A percentile compares a stretch with the other conserved stretches of the same genome.
phyloP scores from a whole-genome alignment of 1,140 invertebrate species.

The Pseudoatta argentina region DNA sequence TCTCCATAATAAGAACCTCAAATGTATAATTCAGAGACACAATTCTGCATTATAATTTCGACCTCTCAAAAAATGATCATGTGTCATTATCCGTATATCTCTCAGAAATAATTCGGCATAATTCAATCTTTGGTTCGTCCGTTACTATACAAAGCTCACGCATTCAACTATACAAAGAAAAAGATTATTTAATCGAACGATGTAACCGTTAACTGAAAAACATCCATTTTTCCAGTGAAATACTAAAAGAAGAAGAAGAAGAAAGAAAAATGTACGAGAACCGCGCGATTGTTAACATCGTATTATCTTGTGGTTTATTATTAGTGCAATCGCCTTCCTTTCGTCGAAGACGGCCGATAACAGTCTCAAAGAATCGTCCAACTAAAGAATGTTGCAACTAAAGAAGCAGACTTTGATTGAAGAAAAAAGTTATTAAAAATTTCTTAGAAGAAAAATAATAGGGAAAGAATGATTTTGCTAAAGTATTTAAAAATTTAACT shows the following conservation, averaged over 20 bases:
- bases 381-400: neutral
- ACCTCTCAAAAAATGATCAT: neutral
- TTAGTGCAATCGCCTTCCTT: neutral
- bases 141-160: neutral
- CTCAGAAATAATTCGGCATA: neutral
- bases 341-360: conserved; percentile 4
- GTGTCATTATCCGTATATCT: neutral
- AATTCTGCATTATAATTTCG: neutral
- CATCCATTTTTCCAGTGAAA: conserved; percentile 20
- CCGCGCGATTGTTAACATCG: neutral
- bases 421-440: neutral
- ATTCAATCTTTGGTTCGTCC: neutral
- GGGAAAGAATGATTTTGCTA: neutral
- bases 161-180: conserved; percentile 6
- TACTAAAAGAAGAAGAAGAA: neutral
- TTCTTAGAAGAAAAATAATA: neutral
- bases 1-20: neutral
- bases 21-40: neutral
- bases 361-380: neutral
- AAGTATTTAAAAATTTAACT: neutral
- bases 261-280: neutral
- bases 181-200: conserved; percentile 15
- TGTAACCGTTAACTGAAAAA: conserved; percentile 10
- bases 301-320: conserved; percentile 32
- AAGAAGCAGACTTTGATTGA: neutral